Percentiles rank a stretch among this genome's conserved stretches.
These are phyloP conservation scores for Sminthurinus signatus DNA, from an alignment of 1,140 invertebrate species.

Conservation along the genomic window DNA sequence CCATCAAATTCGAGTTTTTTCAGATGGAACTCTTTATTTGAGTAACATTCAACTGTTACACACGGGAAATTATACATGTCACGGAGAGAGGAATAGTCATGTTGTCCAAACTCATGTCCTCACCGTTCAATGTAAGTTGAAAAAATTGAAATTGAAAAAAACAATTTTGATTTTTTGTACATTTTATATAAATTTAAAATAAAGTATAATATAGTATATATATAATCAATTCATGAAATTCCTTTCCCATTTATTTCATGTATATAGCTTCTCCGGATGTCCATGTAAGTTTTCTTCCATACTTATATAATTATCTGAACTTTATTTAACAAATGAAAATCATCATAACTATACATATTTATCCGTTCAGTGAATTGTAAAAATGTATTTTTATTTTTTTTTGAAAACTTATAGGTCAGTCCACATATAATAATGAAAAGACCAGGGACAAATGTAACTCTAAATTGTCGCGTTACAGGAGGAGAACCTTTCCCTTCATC, in stretches of 20 bases:
- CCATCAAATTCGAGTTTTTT: conserved; percentile 57
- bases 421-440: conserved; percentile 60
- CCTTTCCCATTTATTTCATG: no score
- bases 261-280: conserved; percentile 61
- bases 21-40: conserved; percentile 67
- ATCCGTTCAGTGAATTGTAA: no score
- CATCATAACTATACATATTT: no score
- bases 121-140: conserved; percentile 66
- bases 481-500: conserved; percentile 60
- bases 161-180: no score
- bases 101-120: conserved; percentile 69
- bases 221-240: no score
- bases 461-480: conserved; percentile 64
- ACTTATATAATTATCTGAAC: conserved; percentile 58
- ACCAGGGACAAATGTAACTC: conserved; percentile 58
- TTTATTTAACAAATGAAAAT: conserved; percentile 58
- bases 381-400: no score
- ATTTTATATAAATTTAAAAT: no score
- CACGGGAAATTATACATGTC: conserved; percentile 73
- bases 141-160: no score
- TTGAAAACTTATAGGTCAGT: conserved; percentile 57
- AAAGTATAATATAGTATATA: no score
- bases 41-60: conserved; percentile 67
- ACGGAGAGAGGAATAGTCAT: conserved; percentile 65
- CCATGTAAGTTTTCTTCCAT: conserved; percentile 59